Evolutionary conservation across 2,888 invertebrate genomes (phyloP), one percentile per base, ranked within the genome.

Genomic region (Nemotelus pantherinus): DNA sequence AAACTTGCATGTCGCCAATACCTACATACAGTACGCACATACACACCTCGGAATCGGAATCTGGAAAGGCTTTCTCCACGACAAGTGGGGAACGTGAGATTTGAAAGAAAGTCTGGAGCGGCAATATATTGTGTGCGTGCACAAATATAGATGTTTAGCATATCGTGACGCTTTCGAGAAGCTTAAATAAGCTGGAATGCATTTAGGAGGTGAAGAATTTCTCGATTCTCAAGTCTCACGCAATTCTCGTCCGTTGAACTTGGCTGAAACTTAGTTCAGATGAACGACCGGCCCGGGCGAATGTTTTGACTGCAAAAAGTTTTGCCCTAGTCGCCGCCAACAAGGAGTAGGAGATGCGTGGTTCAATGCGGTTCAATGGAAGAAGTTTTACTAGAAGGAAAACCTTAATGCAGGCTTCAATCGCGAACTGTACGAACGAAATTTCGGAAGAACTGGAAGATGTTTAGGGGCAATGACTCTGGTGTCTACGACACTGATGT

Each of bases 241-340:
- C 79, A 79, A 79, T 72, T 57, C 60, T 50, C 72, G 79, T 67
- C 10, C 79, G 75, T 78, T 79, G 79, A 79, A 79, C 79, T 68
- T 79, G 44, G 68, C 60, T 43, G 55, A 60, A 44, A 65, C 64
- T 57, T 44, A 44, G 64, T 41, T 58, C 60, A n/a, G 68, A 65
- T 68, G 68, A 65, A 65, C 48, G 68, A 77, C 58, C 67, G 77
- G 48, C 48, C 50, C 58, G 25, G 72, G 39, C 65, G 68, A 25
- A 65, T 68, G 41, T 68, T 77, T 65, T 58, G 65, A 77, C 77
- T 67, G 77, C 7, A 44, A 57, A 58, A 65, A 67, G 43, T 77
- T 55, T 55, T 58, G 53, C 58, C 45, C 65, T n/a, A 76, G 65
- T 55, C 76, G 50, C 55, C 25, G 48, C 47, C 67, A 10, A 64